Base-by-base conservation (phyloP, 2,797 vertebrate species). In the Eulemur mongoz region DNA sequence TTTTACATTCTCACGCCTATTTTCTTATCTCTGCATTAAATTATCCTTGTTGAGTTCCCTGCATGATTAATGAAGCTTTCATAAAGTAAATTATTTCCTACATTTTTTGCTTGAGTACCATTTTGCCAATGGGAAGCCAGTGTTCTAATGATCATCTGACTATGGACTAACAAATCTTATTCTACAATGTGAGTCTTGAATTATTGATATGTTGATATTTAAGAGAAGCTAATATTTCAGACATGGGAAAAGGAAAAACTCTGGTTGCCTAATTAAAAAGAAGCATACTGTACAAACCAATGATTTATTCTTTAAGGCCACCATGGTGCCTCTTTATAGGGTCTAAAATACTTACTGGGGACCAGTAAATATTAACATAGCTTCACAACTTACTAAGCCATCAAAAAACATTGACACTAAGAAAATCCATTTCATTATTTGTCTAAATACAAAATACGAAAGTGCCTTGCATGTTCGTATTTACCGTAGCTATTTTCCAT, bases 191-290 rank as follows among this genome's bases (percentile, higher is more conserved):
- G 20, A 86, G 48, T 84, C 65, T 92, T 81, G 59, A 96, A 91
- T 83, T 89, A 93, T 43, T 7, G 1, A 86, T 88, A 59, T n/a
- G 10, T 22, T 89, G 67, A 80, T 79, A 78, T 80, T 76, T 89
- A 89, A 94, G 22, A 69, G 32, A 48, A 95, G 17, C n/a, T 81
- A 84, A 93, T 95, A 86, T 85, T 93, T 96, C 73, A 96, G 40
- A 73, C 22, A 5, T 70, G 20, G 17, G 40, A 92, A 82, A 89
- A 25, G 38, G 25, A 87, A 59, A 54, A 52, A 80, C 30, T 70
- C 69, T n/a, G 23, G 35, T 75, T 86, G 48, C 43, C n/a, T 86
- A 83, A 86, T 91, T 87, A 69, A 83, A 95, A 92, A 79, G 23
- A 84, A 88, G 10, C 17, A 18, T 57, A 65, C 50, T 92, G 3